phyloP scores from a whole-genome alignment of 1,140 invertebrate species.

The Ostrea denselamellosa region DNA sequence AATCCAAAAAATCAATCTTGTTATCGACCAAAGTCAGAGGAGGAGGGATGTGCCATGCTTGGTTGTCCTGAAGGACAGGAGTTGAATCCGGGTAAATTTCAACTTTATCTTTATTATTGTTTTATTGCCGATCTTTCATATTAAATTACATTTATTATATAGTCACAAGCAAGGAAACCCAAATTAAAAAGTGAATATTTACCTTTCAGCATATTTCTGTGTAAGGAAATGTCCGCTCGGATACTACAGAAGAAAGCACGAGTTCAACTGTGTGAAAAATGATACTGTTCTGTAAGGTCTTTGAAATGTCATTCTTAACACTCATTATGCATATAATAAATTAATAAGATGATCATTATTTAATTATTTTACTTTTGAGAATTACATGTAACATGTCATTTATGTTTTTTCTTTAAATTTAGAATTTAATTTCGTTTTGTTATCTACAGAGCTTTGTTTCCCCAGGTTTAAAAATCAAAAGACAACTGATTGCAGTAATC shows the following conservation, averaged over 20 bases:
- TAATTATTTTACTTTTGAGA: too few relatives aligned
- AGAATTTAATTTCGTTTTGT: too few relatives aligned
- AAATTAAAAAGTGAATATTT: neutral
- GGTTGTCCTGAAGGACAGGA: neutral
- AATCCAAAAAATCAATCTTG: neutral
- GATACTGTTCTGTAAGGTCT: neutral
- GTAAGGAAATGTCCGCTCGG: neutral
- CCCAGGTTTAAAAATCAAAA: too few relatives aligned
- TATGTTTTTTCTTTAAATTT: too few relatives aligned
- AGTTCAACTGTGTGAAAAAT: neutral
- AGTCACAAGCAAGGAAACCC: neutral
- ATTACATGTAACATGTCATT: too few relatives aligned
- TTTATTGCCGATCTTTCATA: too few relatives aligned
- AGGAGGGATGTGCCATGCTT: neutral
- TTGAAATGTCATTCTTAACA: neutral
- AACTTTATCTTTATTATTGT: neutral
- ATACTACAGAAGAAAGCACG: neutral
- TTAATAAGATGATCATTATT: too few relatives aligned
- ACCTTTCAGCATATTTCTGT: neutral
- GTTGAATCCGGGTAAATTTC: neutral
- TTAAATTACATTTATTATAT: too few relatives aligned
- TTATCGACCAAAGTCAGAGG: neutral
- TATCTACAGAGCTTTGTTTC: too few relatives aligned
- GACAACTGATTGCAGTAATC: too few relatives aligned
- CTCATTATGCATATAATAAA: too few relatives aligned